A percentile compares a stretch with the other conserved stretches of the same genome.
Conservation (phyloP, 2,888 invertebrate species). For the Stenoptilia bipunctidactyla region DNA sequence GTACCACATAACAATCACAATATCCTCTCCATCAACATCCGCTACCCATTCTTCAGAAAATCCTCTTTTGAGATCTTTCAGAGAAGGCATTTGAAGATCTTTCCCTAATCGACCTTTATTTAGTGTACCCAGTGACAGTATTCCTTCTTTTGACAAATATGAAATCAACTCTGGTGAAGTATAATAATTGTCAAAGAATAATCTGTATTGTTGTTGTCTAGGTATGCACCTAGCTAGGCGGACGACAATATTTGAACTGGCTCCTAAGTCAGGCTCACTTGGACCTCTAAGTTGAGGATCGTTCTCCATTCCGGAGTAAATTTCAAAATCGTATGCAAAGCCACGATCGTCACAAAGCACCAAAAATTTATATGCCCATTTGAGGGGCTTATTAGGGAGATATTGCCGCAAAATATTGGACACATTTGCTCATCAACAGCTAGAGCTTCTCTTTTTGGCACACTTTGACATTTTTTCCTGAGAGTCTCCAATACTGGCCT, state of each 20-base stretch:
- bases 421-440: constrained; percentile 14
- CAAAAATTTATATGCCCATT: constrained; percentile 14
- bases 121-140: constrained; percentile 10
- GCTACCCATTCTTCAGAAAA: constrained; percentile 15
- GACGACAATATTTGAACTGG: constrained; percentile 3
- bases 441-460: constrained; percentile 8
- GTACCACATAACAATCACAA: constrained; percentile 11
- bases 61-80: constrained; percentile 13
- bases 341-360: constrained; percentile 14
- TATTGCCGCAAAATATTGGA: constrained; percentile 12
- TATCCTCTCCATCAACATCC: constrained; percentile 2
- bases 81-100: constrained; percentile 12
- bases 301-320: constrained; percentile 10
- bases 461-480: constrained; percentile 8
- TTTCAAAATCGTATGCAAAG: constrained; percentile 13
- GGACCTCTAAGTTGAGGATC: background rate
- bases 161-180: constrained; percentile 13
- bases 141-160: constrained; percentile 13
- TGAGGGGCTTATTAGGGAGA: constrained; percentile 14
- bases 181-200: constrained; percentile 16
- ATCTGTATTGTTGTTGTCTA: constrained; percentile 6
- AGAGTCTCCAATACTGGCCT: constrained; percentile 8
- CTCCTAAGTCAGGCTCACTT: constrained; percentile 1
- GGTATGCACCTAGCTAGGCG: constrained; percentile 3
- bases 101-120: constrained; percentile 4